Conservation (phyloP, 2,888 invertebrate species). For the Epistrophe grossulariae region DNA sequence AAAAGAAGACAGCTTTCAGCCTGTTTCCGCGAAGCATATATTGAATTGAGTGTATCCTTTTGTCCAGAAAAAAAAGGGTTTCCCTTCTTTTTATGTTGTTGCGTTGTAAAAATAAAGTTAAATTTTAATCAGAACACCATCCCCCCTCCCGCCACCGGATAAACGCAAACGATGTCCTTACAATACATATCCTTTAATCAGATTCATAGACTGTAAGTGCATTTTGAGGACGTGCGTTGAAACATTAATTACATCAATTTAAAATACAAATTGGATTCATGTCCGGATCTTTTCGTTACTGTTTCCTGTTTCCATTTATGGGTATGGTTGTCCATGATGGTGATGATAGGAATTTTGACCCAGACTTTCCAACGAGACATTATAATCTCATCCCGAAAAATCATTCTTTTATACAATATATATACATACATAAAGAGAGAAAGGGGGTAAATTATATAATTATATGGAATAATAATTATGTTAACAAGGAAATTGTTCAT, state of each 20-base stretch:
- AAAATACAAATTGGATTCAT: constrained; percentile 73
- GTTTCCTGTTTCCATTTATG: constrained; percentile 12
- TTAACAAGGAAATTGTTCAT: constrained; percentile 50
- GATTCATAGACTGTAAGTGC: constrained; percentile 49
- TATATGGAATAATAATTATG: constrained; percentile 67
- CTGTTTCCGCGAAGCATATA: constrained; percentile 13
- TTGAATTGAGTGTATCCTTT: constrained; percentile 36
- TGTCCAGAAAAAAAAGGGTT: neutral
- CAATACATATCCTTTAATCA: constrained; percentile 55
- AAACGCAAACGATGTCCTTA: constrained; percentile 18
- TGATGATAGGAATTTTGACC: neutral
- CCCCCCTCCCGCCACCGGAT: neutral
- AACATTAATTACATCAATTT: constrained; percentile 69
- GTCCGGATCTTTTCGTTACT: constrained; percentile 31
- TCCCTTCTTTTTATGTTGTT: neutral
- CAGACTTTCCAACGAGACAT: neutral
- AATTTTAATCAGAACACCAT: constrained; percentile 46
- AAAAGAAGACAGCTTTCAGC: neutral
- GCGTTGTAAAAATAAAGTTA: neutral
- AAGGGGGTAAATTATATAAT: constrained; percentile 20
- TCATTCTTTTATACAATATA: neutral
- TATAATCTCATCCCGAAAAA: neutral
- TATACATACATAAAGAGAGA: neutral
- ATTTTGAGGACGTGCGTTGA: constrained; percentile 42
- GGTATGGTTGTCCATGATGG: neutral